phyloP scores from a whole-genome alignment of 2,113 vertebrate genomes.

The Callipepla squamata region DNA sequence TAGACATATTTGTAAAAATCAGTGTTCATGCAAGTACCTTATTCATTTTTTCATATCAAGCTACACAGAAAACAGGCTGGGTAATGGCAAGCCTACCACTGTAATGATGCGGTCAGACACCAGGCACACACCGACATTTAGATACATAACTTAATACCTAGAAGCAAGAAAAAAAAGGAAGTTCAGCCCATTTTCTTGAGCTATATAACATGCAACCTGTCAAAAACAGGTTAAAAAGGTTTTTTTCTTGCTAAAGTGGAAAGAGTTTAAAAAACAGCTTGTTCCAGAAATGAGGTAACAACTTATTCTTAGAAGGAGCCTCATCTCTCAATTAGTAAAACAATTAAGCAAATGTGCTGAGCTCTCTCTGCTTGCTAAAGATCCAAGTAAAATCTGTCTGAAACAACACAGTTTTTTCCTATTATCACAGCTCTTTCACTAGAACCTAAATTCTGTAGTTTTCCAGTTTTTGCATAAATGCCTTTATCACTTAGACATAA shows the following conservation, averaged over 20 bases:
- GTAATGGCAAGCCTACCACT: not conserved
- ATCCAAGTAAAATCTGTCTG: not conserved
- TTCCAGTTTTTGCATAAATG: not conserved
- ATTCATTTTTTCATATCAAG: not conserved
- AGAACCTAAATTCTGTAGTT: not conserved
- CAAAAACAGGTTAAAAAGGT: not conserved
- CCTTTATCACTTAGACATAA: not conserved
- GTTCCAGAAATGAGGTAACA: not conserved
- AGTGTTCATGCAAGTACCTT: not conserved
- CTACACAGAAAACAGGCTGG: not conserved
- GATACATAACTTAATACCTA: not conserved
- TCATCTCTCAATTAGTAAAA: not conserved
- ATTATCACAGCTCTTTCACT: not conserved
- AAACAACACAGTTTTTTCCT: not conserved
- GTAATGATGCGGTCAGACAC: not conserved
- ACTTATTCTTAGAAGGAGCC: not conserved
- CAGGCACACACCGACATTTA: not conserved
- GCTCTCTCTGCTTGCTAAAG: not conserved
- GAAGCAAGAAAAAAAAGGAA: not conserved
- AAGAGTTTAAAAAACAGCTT: not conserved
- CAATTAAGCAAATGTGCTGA: not conserved
- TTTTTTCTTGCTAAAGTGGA: not conserved
- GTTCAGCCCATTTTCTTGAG: not conserved
- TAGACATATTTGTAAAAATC: constrained; percentile 12
- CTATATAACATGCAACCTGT: not conserved